A percentile compares a stretch with the other conserved stretches of the same genome.
Evolutionary conservation across 2,888 invertebrate genomes (phyloP).

Genomic region (Podabrus alpinus): DNA sequence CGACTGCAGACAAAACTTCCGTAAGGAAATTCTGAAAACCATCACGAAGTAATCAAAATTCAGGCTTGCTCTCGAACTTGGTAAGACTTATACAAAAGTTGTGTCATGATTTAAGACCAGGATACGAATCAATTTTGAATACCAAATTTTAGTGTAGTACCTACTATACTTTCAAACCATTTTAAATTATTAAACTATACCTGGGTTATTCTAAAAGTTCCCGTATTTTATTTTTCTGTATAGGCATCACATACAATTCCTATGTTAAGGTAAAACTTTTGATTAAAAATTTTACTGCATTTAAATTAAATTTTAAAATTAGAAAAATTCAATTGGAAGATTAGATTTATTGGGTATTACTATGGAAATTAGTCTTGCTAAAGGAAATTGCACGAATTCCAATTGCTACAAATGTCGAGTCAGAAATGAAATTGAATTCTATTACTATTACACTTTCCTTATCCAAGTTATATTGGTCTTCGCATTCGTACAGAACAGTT

Average conservation of each 20-base stretch:
- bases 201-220: neutral
- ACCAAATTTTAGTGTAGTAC: neutral
- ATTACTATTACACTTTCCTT: slow-evolving; percentile 29
- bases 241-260: neutral
- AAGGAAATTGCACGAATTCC: slow-evolving; percentile 37
- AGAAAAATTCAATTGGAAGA: slow-evolving; percentile 45
- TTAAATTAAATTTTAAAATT: slow-evolving; percentile 26
- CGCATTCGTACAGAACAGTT: slow-evolving; percentile 13
- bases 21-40: neutral
- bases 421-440: slow-evolving; percentile 33
- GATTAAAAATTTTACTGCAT: slow-evolving; percentile 1
- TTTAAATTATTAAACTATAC: neutral
- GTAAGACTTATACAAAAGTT: neutral
- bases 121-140: neutral
- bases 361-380: slow-evolving; percentile 44
- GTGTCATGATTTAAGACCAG: neutral
- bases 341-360: slow-evolving; percentile 45
- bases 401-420: slow-evolving; percentile 32
- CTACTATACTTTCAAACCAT: neutral
- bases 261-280: neutral
- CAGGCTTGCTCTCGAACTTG: neutral
- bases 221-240: neutral
- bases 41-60: neutral
- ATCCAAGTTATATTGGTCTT: slow-evolving; percentile 22
- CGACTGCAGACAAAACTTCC: neutral